These are phyloP conservation scores for Crax fasciolata DNA, from an alignment of 2,797 vertebrate species.

Conservation along the genomic window DNA sequence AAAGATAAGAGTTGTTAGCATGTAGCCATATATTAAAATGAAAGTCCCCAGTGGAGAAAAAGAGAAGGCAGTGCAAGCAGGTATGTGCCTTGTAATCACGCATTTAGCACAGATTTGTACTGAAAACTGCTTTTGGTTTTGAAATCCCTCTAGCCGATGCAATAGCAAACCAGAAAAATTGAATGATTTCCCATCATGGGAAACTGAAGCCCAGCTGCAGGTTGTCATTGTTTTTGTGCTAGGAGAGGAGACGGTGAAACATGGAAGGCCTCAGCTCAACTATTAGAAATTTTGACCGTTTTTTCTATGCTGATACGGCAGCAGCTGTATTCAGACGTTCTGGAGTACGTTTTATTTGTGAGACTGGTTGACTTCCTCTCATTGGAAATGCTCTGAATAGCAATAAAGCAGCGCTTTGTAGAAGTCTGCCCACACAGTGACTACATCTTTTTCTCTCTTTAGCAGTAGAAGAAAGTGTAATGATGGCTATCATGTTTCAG, in stretches of 20 bases:
- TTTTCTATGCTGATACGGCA: neutral
- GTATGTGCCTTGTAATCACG: neutral
- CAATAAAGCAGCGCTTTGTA: constrained; percentile 65
- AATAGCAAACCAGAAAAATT: neutral
- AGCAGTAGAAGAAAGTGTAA: neutral
- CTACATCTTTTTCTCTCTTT: neutral
- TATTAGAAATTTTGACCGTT: neutral
- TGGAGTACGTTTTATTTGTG: constrained; percentile 18
- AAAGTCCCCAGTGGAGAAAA: neutral
- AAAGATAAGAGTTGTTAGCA: constrained; percentile 27
- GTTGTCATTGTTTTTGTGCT: neutral
- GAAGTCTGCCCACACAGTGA: constrained; percentile 45
- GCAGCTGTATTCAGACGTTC: constrained; percentile 13
- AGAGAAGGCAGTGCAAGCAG: neutral
- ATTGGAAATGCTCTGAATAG: neutral
- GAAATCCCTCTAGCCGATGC: neutral
- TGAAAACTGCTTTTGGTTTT: neutral
- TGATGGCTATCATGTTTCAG: constrained; percentile 33
- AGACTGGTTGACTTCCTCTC: constrained; percentile 45
- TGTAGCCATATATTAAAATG: neutral
- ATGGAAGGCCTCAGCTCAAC: neutral
- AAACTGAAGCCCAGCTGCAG: neutral
- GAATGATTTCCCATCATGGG: neutral
- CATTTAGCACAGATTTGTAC: neutral
- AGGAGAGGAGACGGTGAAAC: neutral